Evolutionary conservation across 2,797 vertebrate genomes (phyloP).

Genomic region (Zenarchopterus dispar): DNA sequence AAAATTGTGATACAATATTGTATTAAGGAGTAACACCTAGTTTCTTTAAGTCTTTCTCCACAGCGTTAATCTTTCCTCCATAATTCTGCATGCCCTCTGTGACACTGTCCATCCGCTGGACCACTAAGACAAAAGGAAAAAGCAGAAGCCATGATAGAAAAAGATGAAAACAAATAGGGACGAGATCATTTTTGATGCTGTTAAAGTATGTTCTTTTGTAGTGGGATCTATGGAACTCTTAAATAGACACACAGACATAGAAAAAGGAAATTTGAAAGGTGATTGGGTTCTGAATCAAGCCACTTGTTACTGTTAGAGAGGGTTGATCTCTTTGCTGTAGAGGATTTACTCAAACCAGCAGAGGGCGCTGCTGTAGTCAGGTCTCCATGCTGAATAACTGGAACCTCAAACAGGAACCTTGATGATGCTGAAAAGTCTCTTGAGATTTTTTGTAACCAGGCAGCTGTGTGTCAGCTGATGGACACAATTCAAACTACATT

Average conservation of each 20-base stretch:
- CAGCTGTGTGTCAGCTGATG: constrained; percentile 25
- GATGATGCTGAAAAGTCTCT: constrained; percentile 30
- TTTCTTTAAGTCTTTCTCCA: constrained; percentile 93
- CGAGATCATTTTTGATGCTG: background rate
- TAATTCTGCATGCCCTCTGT: constrained; percentile 93
- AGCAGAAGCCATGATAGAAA: background rate
- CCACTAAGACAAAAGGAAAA: constrained; percentile 81
- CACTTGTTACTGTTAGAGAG: background rate
- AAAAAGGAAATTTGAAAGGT: too few species aligned
- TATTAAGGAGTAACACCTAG: constrained; percentile 82
- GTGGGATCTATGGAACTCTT: background rate
- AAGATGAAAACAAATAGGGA: background rate
- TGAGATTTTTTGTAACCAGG: constrained; percentile 19
- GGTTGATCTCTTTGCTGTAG: background rate
- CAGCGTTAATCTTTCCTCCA: constrained; percentile 89
- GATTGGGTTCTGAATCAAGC: background rate
- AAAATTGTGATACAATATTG: background rate
- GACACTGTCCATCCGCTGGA: constrained; percentile 96
- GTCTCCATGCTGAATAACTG: constrained; percentile 11
- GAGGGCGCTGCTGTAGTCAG: constrained; percentile 59
- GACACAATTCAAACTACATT: constrained; percentile 18
- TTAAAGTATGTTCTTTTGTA: background rate
- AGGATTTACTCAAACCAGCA: constrained; percentile 45
- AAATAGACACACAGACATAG: too few species aligned
- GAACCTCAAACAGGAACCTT: constrained; percentile 12